Conservation (phyloP, 2,888 invertebrate species). For the Pandemis corylana region DNA sequence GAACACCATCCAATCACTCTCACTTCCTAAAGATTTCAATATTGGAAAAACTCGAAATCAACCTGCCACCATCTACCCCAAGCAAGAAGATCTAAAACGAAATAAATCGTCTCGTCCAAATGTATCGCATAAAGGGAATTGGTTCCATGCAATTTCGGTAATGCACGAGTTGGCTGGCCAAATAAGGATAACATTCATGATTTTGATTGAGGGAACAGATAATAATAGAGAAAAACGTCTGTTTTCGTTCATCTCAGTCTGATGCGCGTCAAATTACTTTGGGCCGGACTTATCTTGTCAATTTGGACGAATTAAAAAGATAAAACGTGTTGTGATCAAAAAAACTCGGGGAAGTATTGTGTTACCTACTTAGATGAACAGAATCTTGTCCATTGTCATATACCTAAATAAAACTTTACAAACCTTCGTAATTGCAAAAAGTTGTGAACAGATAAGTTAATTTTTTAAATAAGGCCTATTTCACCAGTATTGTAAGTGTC, state of each 20-base stretch:
- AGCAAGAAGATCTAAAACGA: conserved; percentile 58
- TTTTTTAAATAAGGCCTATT: too few relatives aligned
- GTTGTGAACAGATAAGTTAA: too few relatives aligned
- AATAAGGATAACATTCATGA: conserved; percentile 59
- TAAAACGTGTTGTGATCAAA: background rate
- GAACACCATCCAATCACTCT: conserved; percentile 6
- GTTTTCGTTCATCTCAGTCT: conserved; percentile 24
- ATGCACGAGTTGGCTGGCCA: conserved; percentile 75
- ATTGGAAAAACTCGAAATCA: conserved; percentile 42
- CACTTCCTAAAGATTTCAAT: conserved; percentile 25
- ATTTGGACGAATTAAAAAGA: conserved; percentile 7
- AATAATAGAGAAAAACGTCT: conserved; percentile 48
- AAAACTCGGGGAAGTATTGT: too few relatives aligned
- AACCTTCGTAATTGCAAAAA: too few relatives aligned
- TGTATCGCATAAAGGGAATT: conserved; percentile 76
- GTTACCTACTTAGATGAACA: too few relatives aligned
- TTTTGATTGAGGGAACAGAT: conserved; percentile 70
- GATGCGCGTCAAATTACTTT: background rate
- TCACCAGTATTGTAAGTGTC: too few relatives aligned
- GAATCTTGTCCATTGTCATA: too few relatives aligned
- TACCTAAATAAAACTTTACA: too few relatives aligned
- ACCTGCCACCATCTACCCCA: conserved; percentile 58
- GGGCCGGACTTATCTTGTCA: background rate
- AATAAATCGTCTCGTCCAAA: conserved; percentile 65
- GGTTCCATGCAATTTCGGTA: conserved; percentile 79